These are phyloP conservation scores for Phymanthus crucifer DNA, from an alignment of 92 coral and sea anemone species.

Conservation along the genomic window DNA sequence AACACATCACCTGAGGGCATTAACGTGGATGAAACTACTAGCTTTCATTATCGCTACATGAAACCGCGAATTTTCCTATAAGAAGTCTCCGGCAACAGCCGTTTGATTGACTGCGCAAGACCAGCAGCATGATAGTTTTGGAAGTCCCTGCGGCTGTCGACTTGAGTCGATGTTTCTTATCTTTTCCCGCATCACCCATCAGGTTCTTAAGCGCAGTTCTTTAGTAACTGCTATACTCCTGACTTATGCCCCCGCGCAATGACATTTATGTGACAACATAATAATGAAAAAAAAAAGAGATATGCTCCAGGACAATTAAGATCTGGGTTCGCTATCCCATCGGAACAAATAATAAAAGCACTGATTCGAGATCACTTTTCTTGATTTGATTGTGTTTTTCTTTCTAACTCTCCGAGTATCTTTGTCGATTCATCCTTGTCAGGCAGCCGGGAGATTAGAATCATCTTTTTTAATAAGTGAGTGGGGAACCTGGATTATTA, in stretches of 20 bases:
- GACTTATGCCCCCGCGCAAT: not conserved
- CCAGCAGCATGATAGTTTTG: no score
- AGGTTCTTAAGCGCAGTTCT: not conserved
- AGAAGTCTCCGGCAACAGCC: no score
- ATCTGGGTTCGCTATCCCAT: not conserved
- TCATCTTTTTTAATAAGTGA: not conserved
- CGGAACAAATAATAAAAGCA: slow-evolving; percentile 2
- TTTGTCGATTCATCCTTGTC: not conserved
- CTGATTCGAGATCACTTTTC: not conserved
- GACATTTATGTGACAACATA: not conserved
- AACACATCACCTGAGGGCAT: not conserved
- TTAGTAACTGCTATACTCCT: not conserved
- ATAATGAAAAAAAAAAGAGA: not conserved
- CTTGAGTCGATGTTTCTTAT: not conserved
- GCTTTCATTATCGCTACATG: no score
- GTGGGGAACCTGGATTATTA: not conserved
- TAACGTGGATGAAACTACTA: not conserved
- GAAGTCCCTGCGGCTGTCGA: no score
- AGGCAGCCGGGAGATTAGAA: not conserved
- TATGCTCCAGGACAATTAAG: not conserved
- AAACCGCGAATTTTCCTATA: no score
- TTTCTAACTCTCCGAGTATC: not conserved
- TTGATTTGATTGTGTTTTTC: not conserved
- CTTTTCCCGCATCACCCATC: not conserved
- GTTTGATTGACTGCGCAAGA: no score